Base-by-base conservation (phyloP, 1,140 invertebrate genomes). In the Papilio helenus region DNA sequence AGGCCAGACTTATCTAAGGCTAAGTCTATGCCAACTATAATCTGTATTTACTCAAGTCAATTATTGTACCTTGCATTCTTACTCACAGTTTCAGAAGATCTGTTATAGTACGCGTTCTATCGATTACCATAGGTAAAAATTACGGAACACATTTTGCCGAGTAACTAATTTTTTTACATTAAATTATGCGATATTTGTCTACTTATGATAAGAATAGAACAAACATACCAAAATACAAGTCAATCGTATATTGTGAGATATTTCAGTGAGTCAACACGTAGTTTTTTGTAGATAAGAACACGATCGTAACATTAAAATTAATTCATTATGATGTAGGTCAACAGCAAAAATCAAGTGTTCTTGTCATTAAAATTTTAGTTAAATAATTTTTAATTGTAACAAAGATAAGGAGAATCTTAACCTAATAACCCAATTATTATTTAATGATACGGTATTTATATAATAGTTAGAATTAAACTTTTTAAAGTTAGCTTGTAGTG, bases 1-100 rank as follows among this genome's bases (percentile, higher is more conserved):
- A 84, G 79, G 81, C 18, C 79, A 71, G 79, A 79, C 65, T 79
- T 79, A 79, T 79, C 79, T 79, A 72, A 34, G 79, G 78, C 39
- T 29, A 79, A 79, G 46, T 68, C 61, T 68, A 68, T 68, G 61
- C 29, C 61, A 14, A 29, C 12, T 68, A 68, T 68, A 68, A 68
- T 68, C 61, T 68, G 61, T 68, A 68, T 34, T 68, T 68, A 16
- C 61, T 68, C 26, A 34, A 68, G 14, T 68, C 26, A 12, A 61
- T 61, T 26, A 29, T 68, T 68, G 26, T 34, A 68, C 23, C 12
- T 34, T 68, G 26, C 61, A 68, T 68, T 29, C 26, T 23, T 26
- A 61, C 10, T 26, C 23, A 58, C 20, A 26, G 58, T 65, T 65
- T 65, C 58, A 26, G 58, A 14, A 29, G 14, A 26, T 65, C 58